Evolutionary conservation across 2,797 vertebrate species (phyloP).

Genomic region (Notamacropus eugenii): DNA sequence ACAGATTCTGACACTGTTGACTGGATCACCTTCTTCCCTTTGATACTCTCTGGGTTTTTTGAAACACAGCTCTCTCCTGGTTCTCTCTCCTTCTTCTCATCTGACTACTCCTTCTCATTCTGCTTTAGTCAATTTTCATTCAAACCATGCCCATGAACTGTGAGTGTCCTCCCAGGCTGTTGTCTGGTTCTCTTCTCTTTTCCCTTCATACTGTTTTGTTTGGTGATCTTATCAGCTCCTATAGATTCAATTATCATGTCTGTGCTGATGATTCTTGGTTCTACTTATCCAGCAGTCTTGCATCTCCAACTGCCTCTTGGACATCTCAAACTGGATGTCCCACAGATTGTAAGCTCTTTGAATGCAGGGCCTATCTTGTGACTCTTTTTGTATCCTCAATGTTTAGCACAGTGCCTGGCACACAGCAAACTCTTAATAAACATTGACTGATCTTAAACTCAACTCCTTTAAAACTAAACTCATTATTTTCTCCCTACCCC

Average conservation of each 20-base stretch:
- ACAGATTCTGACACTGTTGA: background rate
- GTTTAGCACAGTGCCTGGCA: background rate
- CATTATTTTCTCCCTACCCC: background rate
- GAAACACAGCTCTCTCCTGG: background rate
- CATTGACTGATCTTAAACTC: background rate
- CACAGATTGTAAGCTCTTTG: background rate
- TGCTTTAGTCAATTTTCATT: background rate
- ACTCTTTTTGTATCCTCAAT: background rate
- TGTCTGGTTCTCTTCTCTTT: background rate
- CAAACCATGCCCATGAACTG: background rate
- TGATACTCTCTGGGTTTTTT: background rate
- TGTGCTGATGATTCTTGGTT: background rate
- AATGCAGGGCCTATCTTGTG: background rate
- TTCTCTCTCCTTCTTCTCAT: background rate
- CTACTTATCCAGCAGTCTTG: constrained; percentile 3
- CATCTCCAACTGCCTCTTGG: background rate
- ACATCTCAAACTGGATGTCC: background rate
- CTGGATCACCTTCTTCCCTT: background rate
- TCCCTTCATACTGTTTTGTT: background rate
- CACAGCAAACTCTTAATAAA: background rate
- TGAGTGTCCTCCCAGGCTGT: background rate
- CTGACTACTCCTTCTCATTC: background rate
- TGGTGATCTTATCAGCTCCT: background rate
- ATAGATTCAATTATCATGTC: background rate
- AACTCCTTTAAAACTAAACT: background rate